phyloP scores from a whole-genome alignment of 2,888 invertebrate genomes.

The Synergus japonicus region DNA sequence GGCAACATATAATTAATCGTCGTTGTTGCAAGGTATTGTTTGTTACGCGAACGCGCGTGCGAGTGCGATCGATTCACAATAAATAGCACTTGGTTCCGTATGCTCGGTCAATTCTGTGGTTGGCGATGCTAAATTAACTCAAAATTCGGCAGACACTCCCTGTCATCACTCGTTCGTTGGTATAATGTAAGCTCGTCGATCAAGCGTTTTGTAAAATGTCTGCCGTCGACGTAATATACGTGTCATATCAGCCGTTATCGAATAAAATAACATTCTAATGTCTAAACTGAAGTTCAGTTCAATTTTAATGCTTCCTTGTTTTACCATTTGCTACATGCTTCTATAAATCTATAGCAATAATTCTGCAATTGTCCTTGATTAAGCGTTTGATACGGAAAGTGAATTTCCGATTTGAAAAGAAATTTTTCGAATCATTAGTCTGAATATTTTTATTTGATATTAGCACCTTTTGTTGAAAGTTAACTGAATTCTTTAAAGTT shows the following conservation, averaged over 20 bases:
- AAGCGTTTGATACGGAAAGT: no score
- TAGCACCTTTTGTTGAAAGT: no score
- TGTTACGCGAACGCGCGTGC: constrained; percentile 57
- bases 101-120: constrained; percentile 65
- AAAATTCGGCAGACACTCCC: constrained; percentile 54
- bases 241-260: constrained; percentile 14
- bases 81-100: constrained; percentile 64
- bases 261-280: background rate
- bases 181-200: constrained; percentile 45
- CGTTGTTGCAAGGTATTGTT: constrained; percentile 68
- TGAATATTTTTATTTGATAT: no score
- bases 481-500: no score
- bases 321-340: no score
- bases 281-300: no score
- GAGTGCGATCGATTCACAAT: constrained; percentile 70
- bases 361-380: no score
- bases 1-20: constrained; percentile 73
- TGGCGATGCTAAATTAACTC: constrained; percentile 66
- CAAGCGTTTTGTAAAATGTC: constrained; percentile 45
- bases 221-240: constrained; percentile 39
- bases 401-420: no score
- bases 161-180: constrained; percentile 47
- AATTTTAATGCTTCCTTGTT: no score
- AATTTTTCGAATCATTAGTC: no score
- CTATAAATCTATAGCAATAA: no score